phyloP scores from a whole-genome alignment of 2,888 invertebrate genomes.

The Autographa pulchrina region DNA sequence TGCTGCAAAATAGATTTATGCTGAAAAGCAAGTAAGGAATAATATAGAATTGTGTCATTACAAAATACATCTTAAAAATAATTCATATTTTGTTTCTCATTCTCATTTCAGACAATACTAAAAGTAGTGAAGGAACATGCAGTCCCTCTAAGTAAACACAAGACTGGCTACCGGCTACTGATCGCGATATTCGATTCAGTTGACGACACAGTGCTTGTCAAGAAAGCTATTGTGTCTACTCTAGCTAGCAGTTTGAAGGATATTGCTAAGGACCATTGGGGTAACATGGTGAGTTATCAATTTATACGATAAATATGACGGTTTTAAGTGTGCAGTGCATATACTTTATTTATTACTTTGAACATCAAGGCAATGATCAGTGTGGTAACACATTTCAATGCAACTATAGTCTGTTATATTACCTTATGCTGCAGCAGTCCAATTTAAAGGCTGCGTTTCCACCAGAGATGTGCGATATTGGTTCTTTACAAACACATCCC shows the following conservation, averaged over 20 bases:
- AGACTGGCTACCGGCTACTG: constrained; percentile 95
- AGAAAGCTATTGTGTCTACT: constrained; percentile 94
- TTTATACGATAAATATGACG: background rate
- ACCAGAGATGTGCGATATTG: too few relatives aligned
- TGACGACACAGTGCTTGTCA: constrained; percentile 97
- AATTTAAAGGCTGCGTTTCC: too few relatives aligned
- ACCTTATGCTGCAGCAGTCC: too few relatives aligned
- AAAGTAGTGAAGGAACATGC: constrained; percentile 96
- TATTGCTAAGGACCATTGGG: constrained; percentile 94
- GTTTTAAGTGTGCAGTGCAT: background rate
- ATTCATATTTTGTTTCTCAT: background rate
- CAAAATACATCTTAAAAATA: too few relatives aligned
- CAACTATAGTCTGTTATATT: too few relatives aligned
- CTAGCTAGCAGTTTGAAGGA: constrained; percentile 91
- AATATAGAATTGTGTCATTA: background rate
- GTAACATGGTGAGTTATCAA: constrained; percentile 91
- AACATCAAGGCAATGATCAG: too few relatives aligned
- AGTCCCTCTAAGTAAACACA: constrained; percentile 94
- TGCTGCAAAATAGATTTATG: too few relatives aligned
- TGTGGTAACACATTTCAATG: too few relatives aligned
- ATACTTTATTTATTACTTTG: background rate
- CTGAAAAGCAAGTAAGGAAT: too few relatives aligned
- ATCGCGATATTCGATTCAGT: constrained; percentile 96
- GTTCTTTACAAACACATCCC: too few relatives aligned
- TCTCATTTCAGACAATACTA: constrained; percentile 91